Evolutionary conservation across 2,888 invertebrate genomes (phyloP).

Genomic region (Cheilosia pagana): DNA sequence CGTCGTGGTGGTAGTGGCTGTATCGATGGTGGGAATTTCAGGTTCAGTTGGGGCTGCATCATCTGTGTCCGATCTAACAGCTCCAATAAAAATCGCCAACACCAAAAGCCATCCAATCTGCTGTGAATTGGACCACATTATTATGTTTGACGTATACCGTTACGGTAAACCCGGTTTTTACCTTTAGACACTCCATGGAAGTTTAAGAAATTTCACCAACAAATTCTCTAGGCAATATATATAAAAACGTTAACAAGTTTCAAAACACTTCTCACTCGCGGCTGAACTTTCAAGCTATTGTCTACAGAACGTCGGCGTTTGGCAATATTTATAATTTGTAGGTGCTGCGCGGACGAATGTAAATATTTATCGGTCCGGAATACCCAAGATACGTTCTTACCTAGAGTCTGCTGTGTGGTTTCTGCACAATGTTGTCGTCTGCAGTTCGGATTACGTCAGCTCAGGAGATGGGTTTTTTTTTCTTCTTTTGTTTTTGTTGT

Average conservation of each 20-base stretch:
- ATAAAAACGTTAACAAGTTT: conserved; percentile 42
- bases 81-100: conserved; percentile 2
- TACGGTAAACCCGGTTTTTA: conserved; percentile 40
- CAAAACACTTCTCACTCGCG: conserved; percentile 63
- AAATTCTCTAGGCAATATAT: conserved; percentile 35
- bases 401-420: conserved; percentile 15
- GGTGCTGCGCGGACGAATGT: background rate
- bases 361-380: background rate
- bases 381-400: conserved; percentile 7
- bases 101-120: conserved; percentile 29
- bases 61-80: background rate
- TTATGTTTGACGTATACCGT: background rate
- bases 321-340: conserved; percentile 41
- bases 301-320: conserved; percentile 15
- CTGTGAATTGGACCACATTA: conserved; percentile 35
- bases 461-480: background rate
- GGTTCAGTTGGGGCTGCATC: background rate
- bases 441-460: conserved; percentile 54
- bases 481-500: background rate
- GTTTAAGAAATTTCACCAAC: background rate
- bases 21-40: background rate
- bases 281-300: conserved; percentile 54
- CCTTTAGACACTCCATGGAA: conserved; percentile 47
- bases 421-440: conserved; percentile 22
- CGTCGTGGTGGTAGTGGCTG: too few relatives aligned